Percentiles rank a stretch among this genome's conserved stretches.
Evolutionary conservation across 2,797 vertebrate genomes (phyloP).

Genomic region (Pangasius sanitwongsei): DNA sequence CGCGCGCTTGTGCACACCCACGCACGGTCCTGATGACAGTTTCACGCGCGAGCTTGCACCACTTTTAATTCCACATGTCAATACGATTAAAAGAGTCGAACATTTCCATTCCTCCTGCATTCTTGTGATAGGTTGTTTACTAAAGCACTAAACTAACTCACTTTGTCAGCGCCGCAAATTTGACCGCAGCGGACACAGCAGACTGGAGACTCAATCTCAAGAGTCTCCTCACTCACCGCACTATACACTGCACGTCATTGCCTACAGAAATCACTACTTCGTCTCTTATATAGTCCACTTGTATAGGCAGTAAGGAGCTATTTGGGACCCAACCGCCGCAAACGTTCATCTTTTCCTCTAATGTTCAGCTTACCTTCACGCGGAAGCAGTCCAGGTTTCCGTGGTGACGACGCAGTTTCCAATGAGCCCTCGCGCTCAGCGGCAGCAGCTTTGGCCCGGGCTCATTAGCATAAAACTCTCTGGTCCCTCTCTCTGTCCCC

Average conservation of each 20-base stretch:
- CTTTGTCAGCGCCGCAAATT: constrained; percentile 38
- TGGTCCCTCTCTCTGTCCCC: not conserved
- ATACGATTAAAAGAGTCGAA: not conserved
- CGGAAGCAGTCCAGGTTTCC: constrained; percentile 61
- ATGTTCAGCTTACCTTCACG: constrained; percentile 51
- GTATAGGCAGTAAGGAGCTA: not conserved
- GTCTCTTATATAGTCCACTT: not conserved
- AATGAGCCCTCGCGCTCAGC: constrained; percentile 28
- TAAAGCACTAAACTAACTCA: constrained; percentile 18
- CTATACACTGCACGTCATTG: not conserved
- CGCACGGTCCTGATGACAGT: constrained; percentile 5
- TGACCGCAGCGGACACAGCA: constrained; percentile 44
- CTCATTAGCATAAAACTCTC: constrained; percentile 36
- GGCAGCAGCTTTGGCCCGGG: constrained; percentile 32
- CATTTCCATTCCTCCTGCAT: not conserved
- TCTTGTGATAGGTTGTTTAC: not conserved
- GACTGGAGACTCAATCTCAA: constrained; percentile 19
- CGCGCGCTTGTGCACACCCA: not conserved
- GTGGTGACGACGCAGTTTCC: constrained; percentile 44
- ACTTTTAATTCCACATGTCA: not conserved
- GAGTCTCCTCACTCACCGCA: not conserved
- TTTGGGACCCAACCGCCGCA: not conserved
- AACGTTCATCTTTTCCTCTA: not conserved
- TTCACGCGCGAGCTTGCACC: not conserved
- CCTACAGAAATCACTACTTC: not conserved